Conservation (phyloP, 2,797 vertebrate species). For the Leucoraja ocellata region DNA sequence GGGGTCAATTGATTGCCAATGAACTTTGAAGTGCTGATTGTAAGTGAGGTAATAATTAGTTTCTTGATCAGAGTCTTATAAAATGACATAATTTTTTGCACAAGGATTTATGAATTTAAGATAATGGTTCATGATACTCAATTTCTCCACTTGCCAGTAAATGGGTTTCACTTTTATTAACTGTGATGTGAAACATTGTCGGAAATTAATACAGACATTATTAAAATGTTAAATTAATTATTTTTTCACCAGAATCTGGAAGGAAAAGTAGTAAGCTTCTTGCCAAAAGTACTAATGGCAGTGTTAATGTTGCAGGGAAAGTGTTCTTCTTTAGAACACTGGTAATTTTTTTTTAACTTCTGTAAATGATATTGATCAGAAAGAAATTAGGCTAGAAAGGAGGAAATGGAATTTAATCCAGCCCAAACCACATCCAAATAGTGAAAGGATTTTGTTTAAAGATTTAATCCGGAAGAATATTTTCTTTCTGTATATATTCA, state of each 20-base stretch:
- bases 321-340: neutral
- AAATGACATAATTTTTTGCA: conserved; percentile 19
- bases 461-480: neutral
- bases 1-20: conserved; percentile 13
- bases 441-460: neutral
- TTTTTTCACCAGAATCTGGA: neutral
- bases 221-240: neutral
- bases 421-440: neutral
- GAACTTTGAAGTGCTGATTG: conserved; percentile 6
- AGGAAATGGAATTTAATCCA: neutral
- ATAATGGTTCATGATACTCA: neutral
- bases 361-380: neutral
- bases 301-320: neutral
- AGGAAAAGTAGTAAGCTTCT: neutral
- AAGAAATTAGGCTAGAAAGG: neutral
- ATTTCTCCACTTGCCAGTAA: conserved; percentile 1
- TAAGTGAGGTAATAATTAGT: neutral
- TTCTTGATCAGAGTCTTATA: neutral
- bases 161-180: conserved; percentile 22
- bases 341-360: neutral
- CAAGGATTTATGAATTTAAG: neutral
- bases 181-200: neutral
- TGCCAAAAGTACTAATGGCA: neutral
- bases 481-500: neutral
- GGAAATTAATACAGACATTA: neutral